Evolutionary conservation across 2,888 invertebrate genomes (phyloP).

Genomic region (Hedya salicella): DNA sequence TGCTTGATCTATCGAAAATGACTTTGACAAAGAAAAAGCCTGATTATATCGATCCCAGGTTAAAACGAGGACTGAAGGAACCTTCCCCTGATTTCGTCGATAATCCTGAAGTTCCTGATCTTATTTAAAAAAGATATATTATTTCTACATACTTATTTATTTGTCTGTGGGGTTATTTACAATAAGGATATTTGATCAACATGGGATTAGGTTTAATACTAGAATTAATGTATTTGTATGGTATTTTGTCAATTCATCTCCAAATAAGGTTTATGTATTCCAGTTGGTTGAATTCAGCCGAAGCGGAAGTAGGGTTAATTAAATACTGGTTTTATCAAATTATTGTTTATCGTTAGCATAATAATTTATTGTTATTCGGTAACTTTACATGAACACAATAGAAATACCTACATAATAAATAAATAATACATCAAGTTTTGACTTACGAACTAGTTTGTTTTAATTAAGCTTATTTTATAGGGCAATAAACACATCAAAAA

Average conservation of each 20-base stretch:
- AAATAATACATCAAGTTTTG: slow-evolving; percentile 6
- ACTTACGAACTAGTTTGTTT: neutral
- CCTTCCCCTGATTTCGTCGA: slow-evolving; percentile 80
- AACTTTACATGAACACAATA: neutral
- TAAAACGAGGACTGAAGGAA: slow-evolving; percentile 68
- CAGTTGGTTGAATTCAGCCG: too few species aligned
- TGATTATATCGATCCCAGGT: slow-evolving; percentile 59
- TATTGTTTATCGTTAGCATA: too few species aligned
- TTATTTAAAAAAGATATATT: slow-evolving; percentile 64
- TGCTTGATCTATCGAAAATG: slow-evolving; percentile 86
- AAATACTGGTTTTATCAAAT: too few species aligned
- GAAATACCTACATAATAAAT: slow-evolving; percentile 10
- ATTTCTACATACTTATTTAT: too few species aligned
- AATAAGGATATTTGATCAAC: too few species aligned
- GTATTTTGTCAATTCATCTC: too few species aligned
- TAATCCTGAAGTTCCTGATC: slow-evolving; percentile 87
- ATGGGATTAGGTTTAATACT: too few species aligned
- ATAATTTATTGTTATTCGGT: slow-evolving; percentile 1
- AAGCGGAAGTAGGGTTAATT: neutral
- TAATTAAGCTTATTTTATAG: too few species aligned
- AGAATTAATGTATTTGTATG: too few species aligned
- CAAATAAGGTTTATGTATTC: too few species aligned
- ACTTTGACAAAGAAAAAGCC: slow-evolving; percentile 53
- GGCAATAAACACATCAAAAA: too few species aligned
- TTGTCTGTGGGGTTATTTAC: too few species aligned